Evolutionary conservation across 2,797 vertebrate genomes (phyloP), one percentile per base, ranked within the genome.

Genomic region (Selene dorsalis): DNA sequence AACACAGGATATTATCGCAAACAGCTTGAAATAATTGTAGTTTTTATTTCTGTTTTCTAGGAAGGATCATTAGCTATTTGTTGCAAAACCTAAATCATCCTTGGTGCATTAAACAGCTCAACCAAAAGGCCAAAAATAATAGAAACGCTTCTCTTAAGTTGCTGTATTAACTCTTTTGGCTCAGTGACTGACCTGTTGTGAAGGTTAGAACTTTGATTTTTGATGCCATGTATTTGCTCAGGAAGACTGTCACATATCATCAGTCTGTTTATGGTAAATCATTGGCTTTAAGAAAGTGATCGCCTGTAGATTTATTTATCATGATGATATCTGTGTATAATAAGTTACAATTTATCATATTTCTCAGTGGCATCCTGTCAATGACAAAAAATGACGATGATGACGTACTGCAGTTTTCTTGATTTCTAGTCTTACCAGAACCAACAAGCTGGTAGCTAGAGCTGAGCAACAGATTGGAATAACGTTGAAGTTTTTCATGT

Each of bases 171-270:
- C 13, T 60, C 7, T 16, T 67, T 56, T 32, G 24, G 30, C 20
- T 55, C 12, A 1, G 4, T 55, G 45, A 62, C 32, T 26, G 67
- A 71, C 16, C 6, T 50, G 45, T 14, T 55, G 22, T 47, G 3
- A 41, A 53, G 30, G 18, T n/a, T 47, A 39, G 11, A 64, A 39
- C 68, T 65, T 60, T 76, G 73, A 77, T 41, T 53, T 76, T 79
- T 72, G 11, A 12, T 64, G n/a, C 41, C 39, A 64, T 55, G 58
- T 2, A 18, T 43, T 41, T 62, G 57, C 17, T 26, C 18, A n/a
- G 5, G 28, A 32, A 59, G 12, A 74, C 61, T 71, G 56, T 56
- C 66, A 18, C 60, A 41, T 20, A 32, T 8, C 41, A 50, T 62
- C 62, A 59, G 22, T 58, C 13, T 4, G 26, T 65, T 80, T 38